Evolutionary conservation across 1,140 invertebrate genomes (phyloP), one percentile per base, ranked within the genome.

Genomic region (Mesaphorura yosii): DNA sequence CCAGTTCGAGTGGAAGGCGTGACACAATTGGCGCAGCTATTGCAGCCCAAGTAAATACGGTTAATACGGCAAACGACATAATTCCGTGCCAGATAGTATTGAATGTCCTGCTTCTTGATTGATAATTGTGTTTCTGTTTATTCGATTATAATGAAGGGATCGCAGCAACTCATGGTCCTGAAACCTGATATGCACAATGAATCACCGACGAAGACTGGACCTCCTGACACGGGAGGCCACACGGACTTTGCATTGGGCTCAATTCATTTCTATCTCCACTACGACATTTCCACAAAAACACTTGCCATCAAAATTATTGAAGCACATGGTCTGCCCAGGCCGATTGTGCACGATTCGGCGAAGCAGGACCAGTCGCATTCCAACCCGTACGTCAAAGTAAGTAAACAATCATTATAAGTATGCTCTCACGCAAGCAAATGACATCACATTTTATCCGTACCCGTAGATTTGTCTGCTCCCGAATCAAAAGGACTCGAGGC

Each of bases 401-500:
- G 26, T 17, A 22, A 7, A 14, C 6, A 22, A 10, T 28, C 25
- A 12, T 47, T 44, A 15, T 47, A 6, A 14, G 26, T 47, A 47
- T 12, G 19, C 40, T 7, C 40, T 17, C 17, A 17, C 7, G 10
- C 17, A 17, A 12, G 40, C 17, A n/a, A n/a, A n/a, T n/a, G n/a
- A n/a, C n/a, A n/a, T n/a, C n/a, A n/a, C n/a, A n/a, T 50, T 22
- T 6, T 22, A 42, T 15, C 48, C 20, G 17, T 17, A 10, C 39
- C 29, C 15, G 6, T 19, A 61, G 59, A 26, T 61, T 37, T 73
- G 68, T 51, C 62, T 75, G 14, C 67, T 74, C 59, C 73, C 72
- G 6, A 72, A 74, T 62, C 70, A 70, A 48, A 65, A 71, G 48
- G 64, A 72, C 48, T 71, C 72, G 46, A 60, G 70, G 17, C 72